Evolutionary conservation across 2,113 vertebrate species (phyloP), one percentile per base, ranked within the genome.

Genomic region (Paramisgurnus dabryanus): DNA sequence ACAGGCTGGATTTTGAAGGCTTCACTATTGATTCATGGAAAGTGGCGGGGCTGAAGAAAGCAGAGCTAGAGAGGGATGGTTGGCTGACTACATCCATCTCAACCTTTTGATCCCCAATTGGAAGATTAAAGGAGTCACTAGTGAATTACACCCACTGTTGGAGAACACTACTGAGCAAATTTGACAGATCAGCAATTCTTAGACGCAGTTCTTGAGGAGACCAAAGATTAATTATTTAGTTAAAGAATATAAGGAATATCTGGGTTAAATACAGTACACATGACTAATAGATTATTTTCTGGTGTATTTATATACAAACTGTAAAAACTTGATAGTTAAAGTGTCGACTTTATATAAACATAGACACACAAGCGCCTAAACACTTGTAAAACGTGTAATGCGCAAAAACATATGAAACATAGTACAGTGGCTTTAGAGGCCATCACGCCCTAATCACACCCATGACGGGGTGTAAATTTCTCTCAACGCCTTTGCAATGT

Each of bases 21-120:
- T 86, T 82, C 87, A 87, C 86, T 89, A 87, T 65, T 68, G 80
- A 90, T 88, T 86, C 73, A 18, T 67, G 76, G 71, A 82, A 88
- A 85, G 73, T 57, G 49, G 80, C 75, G 45, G 40, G 9, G 10
- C 61, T 67, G 77, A 77, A 79, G 78, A 86, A 76, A 66, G n/a
- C 58, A 71, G 78, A 55, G 5, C 4, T 55, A 73, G 66, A 86
- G 85, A 82, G 65, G 5, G 68, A 49, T 3, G 34, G 11, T 7
- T 65, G 57, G 66, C 50, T n/a, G 57, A 65, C 64, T 15, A 40
- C 67, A 66, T 83, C 85, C 85, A 69, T 67, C 65, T 86, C 81
- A 86, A 73, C 61, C 72, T 27, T 49, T 53, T 69, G 68, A 68
- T 79, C 34, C 67, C 67, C 67, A 76, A 63, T 78, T 76, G 70